Evolutionary conservation across 2,113 vertebrate species (phyloP).

Genomic region (Trogon surrucura): DNA sequence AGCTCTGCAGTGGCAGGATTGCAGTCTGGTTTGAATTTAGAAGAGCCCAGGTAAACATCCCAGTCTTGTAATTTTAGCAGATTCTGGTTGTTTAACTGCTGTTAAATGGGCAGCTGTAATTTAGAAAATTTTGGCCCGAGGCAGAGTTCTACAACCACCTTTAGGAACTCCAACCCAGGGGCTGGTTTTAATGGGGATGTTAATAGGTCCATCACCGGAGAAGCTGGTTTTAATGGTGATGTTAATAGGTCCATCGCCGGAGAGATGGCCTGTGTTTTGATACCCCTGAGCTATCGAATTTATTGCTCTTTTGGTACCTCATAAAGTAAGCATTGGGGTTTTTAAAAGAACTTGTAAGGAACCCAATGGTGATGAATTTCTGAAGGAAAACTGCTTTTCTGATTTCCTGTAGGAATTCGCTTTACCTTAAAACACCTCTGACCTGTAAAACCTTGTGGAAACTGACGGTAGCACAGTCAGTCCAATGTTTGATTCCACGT

Average conservation of each 20-base stretch:
- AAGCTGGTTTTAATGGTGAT: neutral
- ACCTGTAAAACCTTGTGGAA: neutral
- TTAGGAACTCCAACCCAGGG: neutral
- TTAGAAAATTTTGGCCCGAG: neutral
- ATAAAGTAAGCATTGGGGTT: neutral
- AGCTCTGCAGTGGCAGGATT: neutral
- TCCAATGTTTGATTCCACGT: neutral
- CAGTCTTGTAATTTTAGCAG: neutral
- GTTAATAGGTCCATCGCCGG: neutral
- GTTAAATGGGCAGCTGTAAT: neutral
- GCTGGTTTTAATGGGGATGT: neutral
- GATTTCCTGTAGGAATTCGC: rapidly evolving
- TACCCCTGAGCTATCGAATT: neutral
- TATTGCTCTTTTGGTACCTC: neutral
- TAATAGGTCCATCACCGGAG: neutral
- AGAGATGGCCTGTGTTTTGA: neutral
- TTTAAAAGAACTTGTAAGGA: neutral
- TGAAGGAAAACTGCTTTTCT: neutral
- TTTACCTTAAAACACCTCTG: neutral
- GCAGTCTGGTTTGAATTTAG: neutral
- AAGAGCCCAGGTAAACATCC: neutral
- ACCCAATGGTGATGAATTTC: neutral
- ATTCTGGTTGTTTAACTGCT: neutral
- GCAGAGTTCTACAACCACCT: neutral
- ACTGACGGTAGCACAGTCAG: rapidly evolving